These are phyloP conservation scores for Ciconia maguari DNA, from an alignment of 2,113 vertebrate species.

Conservation along the genomic window DNA sequence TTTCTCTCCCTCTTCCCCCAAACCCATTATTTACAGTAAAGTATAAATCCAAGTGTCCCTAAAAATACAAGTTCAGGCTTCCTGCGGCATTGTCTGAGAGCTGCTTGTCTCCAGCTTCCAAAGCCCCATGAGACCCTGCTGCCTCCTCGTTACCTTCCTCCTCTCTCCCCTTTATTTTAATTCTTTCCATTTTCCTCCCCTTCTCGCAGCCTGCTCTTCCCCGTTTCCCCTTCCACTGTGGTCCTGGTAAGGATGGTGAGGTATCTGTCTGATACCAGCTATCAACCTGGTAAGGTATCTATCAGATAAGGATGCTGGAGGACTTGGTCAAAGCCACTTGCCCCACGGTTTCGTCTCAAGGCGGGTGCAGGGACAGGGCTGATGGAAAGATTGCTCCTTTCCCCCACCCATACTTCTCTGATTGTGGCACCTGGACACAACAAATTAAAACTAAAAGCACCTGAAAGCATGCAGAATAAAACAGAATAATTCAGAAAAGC, in stretches of 20 bases:
- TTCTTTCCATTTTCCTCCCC: neutral
- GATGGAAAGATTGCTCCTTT: neutral
- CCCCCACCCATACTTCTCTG: neutral
- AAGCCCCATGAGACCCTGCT: fast-evolving
- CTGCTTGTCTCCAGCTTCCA: neutral
- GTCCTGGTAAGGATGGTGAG: neutral
- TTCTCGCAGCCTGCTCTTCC: neutral
- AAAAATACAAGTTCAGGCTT: conserved; percentile 12
- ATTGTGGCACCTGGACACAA: neutral
- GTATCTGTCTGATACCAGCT: neutral
- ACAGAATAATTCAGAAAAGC: neutral
- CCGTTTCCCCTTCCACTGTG: neutral
- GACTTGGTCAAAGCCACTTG: neutral
- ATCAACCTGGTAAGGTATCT: neutral
- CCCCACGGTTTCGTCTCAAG: fast-evolving
- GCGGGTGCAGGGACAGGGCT: neutral
- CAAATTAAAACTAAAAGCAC: neutral
- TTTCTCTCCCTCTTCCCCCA: neutral
- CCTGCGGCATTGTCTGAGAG: neutral
- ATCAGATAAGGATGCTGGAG: fast-evolving
- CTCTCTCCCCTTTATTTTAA: neutral
- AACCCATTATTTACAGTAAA: conserved; percentile 5
- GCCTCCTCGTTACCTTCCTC: neutral
- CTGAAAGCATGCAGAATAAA: neutral
- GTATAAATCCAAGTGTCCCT: neutral